Percentiles rank a stretch among this genome's conserved stretches.
These are phyloP conservation scores for Myotis yumanensis DNA, from an alignment of 2,113 vertebrate genomes.

Conservation along the genomic window DNA sequence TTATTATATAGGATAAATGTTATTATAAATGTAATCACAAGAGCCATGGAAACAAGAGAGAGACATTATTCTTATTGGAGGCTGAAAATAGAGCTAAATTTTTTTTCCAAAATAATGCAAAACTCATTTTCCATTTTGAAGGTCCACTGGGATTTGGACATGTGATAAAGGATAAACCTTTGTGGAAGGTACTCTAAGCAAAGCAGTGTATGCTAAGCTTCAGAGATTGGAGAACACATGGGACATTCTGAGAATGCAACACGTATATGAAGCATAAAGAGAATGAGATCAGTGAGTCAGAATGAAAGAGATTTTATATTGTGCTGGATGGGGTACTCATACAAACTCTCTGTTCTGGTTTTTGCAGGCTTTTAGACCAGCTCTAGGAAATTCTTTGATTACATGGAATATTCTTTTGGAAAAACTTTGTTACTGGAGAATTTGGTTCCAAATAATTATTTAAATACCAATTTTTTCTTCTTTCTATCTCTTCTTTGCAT, in stretches of 20 bases:
- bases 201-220: background rate
- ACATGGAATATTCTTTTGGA: background rate
- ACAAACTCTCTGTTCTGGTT: background rate
- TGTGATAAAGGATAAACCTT: background rate
- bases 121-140: background rate
- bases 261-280: background rate
- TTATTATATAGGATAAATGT: background rate
- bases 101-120: background rate
- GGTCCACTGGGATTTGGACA: background rate
- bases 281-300: background rate
- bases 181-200: background rate
- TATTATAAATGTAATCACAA: background rate
- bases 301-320: background rate
- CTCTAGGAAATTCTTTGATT: background rate
- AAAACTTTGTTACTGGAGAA: background rate
- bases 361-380: background rate
- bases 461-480: background rate
- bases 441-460: background rate
- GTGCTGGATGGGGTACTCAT: background rate
- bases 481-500: background rate
- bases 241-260: background rate
- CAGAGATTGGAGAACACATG: background rate
- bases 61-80: background rate
- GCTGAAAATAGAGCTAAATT: background rate
- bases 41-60: background rate